Conservation (phyloP, 2,113 vertebrate species). For the Calyptommatus sinebrachiatus region DNA sequence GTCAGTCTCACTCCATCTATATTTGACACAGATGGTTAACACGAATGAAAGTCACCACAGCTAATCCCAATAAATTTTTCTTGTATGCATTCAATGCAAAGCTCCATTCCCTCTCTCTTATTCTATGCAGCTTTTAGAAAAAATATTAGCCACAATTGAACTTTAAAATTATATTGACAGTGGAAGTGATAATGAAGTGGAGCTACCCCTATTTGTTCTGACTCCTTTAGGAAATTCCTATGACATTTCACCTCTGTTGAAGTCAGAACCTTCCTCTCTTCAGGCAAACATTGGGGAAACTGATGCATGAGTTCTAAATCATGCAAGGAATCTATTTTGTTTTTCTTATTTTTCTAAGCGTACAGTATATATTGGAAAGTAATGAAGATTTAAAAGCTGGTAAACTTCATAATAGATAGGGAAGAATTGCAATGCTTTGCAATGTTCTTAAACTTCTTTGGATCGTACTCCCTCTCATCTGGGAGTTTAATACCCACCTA, state of each 20-base stretch:
- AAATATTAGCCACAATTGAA: not conserved
- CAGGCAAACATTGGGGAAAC: not conserved
- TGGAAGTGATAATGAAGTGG: not conserved
- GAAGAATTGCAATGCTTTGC: not conserved
- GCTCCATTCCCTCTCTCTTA: slow-evolving; percentile 12
- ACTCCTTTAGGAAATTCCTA: not conserved
- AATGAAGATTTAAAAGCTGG: not conserved
- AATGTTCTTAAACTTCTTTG: not conserved
- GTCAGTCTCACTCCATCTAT: not conserved
- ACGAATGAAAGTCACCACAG: not conserved
- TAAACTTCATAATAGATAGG: too few species aligned
- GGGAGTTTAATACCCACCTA: not conserved
- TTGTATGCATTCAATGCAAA: slow-evolving; percentile 14
- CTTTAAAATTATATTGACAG: not conserved
- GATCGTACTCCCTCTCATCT: not conserved
- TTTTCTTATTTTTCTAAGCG: not conserved
- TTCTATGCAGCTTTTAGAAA: slow-evolving; percentile 5
- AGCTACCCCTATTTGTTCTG: not conserved
- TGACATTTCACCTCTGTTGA: not conserved
- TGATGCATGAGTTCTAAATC: not conserved
- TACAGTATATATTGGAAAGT: not conserved
- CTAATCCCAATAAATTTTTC: not conserved
- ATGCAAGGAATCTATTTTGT: not conserved
- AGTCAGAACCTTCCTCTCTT: not conserved
- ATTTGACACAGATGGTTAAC: not conserved